Evolutionary conservation across 2,113 vertebrate genomes (phyloP).

Genomic region (Silurus asotus): DNA sequence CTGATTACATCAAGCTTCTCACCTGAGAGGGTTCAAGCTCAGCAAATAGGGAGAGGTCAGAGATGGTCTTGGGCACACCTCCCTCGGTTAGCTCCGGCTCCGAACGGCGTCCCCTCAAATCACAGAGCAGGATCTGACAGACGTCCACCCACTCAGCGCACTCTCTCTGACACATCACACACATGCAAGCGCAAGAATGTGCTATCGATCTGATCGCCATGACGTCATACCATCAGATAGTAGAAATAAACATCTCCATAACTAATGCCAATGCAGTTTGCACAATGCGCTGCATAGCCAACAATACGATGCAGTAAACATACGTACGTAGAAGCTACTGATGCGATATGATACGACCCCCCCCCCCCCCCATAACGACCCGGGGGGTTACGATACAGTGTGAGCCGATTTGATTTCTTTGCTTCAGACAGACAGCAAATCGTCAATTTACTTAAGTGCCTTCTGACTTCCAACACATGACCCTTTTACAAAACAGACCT

Average conservation of each 20-base stretch:
- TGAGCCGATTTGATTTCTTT: too few relatives aligned
- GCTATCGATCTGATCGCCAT: slow-evolving; percentile 5
- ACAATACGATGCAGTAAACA: too few relatives aligned
- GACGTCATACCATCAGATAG: not conserved
- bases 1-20: slow-evolving; percentile 15
- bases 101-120: slow-evolving; percentile 62
- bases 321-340: too few relatives aligned
- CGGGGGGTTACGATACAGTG: too few relatives aligned
- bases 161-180: slow-evolving; percentile 68
- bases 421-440: too few relatives aligned
- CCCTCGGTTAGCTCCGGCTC: slow-evolving; percentile 57
- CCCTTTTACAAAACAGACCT: too few relatives aligned
- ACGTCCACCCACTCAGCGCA: slow-evolving; percentile 77
- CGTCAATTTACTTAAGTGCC: too few relatives aligned
- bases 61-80: slow-evolving; percentile 45
- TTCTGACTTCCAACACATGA: too few relatives aligned
- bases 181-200: not conserved
- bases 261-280: too few relatives aligned
- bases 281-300: too few relatives aligned
- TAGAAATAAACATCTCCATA: not conserved
- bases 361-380: too few relatives aligned
- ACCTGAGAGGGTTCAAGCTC: slow-evolving; percentile 44
- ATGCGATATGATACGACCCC: too few relatives aligned
- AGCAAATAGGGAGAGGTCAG: slow-evolving; percentile 43
- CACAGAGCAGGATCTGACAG: slow-evolving; percentile 73